Percentiles rank a stretch among this genome's conserved stretches.
These are phyloP conservation scores for Heptranchias perlo DNA, from an alignment of 2,113 vertebrate species.

Conservation along the genomic window DNA sequence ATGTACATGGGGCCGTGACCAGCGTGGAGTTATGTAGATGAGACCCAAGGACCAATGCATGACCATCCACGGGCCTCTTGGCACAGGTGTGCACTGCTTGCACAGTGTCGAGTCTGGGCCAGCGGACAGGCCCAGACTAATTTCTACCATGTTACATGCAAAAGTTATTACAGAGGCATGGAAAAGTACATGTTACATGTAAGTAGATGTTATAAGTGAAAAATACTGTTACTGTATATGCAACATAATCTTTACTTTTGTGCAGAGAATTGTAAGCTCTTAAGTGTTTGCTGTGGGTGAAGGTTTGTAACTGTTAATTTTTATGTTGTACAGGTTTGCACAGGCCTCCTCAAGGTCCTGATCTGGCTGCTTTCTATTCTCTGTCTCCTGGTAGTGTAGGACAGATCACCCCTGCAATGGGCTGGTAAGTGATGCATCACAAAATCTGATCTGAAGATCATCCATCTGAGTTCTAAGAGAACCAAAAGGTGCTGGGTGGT, in stretches of 20 bases:
- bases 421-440: constrained; percentile 77
- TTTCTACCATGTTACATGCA: neutral
- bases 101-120: too few species aligned
- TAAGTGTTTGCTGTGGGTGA: neutral
- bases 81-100: too few species aligned
- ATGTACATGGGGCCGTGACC: neutral
- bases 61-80: too few species aligned
- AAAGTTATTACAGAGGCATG: too few species aligned
- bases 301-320: neutral
- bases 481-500: too few species aligned
- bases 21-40: neutral
- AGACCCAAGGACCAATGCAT: neutral
- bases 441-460: neutral
- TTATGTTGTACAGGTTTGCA: constrained; percentile 68
- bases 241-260: neutral
- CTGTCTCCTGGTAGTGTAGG: constrained; percentile 81
- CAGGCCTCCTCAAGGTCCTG: constrained; percentile 81
- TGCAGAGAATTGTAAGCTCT: neutral
- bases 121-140: neutral
- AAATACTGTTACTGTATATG: neutral
- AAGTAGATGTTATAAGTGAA: neutral
- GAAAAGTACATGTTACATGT: neutral
- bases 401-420: constrained; percentile 89
- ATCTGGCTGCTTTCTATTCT: constrained; percentile 87
- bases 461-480: neutral